Percentiles rank a stretch among this genome's conserved stretches.
phyloP scores from a whole-genome alignment of 64 coral and sea anemone genomes.

The Actinia equina region DNA sequence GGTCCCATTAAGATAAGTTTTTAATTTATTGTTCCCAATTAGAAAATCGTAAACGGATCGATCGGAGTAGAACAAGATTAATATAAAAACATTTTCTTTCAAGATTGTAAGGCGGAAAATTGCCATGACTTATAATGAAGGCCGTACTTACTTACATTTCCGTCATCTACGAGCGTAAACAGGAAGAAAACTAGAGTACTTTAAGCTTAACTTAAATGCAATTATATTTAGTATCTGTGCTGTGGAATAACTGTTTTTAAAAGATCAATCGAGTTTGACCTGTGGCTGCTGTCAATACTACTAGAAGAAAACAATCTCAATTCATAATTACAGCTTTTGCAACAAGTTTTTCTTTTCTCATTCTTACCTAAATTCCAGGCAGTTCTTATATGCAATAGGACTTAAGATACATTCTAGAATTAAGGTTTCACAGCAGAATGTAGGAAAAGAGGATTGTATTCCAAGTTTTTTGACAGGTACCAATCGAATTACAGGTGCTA shows the following conservation, averaged over 20 bases:
- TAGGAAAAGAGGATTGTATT: neutral
- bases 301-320: too few species aligned
- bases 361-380: neutral
- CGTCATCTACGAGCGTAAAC: neutral
- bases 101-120: conserved; percentile 5
- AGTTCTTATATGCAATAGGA: neutral
- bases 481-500: neutral
- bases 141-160: neutral
- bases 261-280: too few species aligned
- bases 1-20: neutral
- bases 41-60: neutral
- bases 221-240: too few species aligned
- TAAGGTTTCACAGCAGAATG: neutral
- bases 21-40: neutral
- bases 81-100: neutral
- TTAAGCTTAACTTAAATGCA: too few species aligned
- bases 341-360: too few species aligned
- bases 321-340: too few species aligned
- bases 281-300: too few species aligned
- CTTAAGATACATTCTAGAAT: neutral
- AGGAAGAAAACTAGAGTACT: neutral
- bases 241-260: too few species aligned
- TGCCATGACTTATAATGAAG: neutral
- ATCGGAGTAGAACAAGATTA: neutral
- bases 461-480: neutral